Percentiles rank a stretch among this genome's conserved stretches.
phyloP scores from a whole-genome alignment of 2,888 invertebrate genomes.

The Spialia ferax region DNA sequence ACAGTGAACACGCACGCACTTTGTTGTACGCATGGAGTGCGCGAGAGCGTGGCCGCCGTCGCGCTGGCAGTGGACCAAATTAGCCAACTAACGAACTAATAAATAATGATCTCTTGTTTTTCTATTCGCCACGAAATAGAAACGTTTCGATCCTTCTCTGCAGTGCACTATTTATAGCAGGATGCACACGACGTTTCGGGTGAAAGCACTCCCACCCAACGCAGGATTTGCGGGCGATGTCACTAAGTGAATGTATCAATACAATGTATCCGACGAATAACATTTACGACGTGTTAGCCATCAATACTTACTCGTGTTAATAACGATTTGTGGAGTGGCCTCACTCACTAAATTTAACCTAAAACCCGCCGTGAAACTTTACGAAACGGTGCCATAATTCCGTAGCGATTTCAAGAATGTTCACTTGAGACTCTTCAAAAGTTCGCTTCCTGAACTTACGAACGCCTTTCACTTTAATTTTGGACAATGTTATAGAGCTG shows the following conservation, averaged over 20 bases:
- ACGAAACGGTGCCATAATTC: conserved; percentile 77
- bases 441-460: conserved; percentile 66
- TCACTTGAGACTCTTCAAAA: conserved; percentile 71
- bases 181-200: conserved; percentile 83
- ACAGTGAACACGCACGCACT: conserved; percentile 73
- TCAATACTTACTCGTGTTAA: conserved; percentile 76
- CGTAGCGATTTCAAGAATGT: conserved; percentile 80
- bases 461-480: conserved; percentile 68
- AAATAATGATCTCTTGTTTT: conserved; percentile 87
- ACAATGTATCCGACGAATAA: conserved; percentile 58
- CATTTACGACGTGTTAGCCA: conserved; percentile 72
- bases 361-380: conserved; percentile 70
- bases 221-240: conserved; percentile 74
- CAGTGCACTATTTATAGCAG: conserved; percentile 75
- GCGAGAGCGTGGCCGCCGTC: conserved; percentile 80
- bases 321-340: conserved; percentile 78
- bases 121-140: conserved; percentile 83
- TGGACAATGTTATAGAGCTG: conserved; percentile 55
- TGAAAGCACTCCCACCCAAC: conserved; percentile 84
- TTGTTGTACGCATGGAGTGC: conserved; percentile 73
- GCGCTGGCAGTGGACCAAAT: conserved; percentile 84
- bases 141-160: conserved; percentile 77
- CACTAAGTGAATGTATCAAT: conserved; percentile 57
- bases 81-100: conserved; percentile 86
- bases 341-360: conserved; percentile 81